Base-by-base conservation (phyloP, 2,888 invertebrate species). In the Tryphoninae sp. region DNA sequence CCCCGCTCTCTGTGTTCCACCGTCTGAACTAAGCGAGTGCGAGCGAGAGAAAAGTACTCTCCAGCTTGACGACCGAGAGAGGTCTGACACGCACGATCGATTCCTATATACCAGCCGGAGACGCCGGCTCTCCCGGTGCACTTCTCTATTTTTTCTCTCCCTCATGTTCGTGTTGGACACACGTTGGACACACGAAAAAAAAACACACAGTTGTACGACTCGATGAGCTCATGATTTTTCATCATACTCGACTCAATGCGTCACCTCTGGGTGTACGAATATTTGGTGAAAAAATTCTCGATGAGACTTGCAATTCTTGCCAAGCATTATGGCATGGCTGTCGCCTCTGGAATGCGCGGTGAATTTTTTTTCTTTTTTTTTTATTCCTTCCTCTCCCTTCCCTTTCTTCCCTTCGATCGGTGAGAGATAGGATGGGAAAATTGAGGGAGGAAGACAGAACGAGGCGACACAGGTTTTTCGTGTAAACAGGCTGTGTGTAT, bases 31-130 rank as follows among this genome's bases (percentile, higher is more conserved):
- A 59, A 40, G 81, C 49, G 72, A 55, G 69, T 65, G 64, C 61
- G 61, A 78, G 65, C 58, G 71, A 22, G 80, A 65, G 65, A 62
- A 61, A 64, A 58, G 58, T 84, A 80, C 85, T 85, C 85, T 86
- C 62, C 85, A 86, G 88, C 88, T 88, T 87, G 89, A 89, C 89
- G 87, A 89, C 88, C 79, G 87, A 85, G 84, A 83, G 85, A 83
- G 85, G 86, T 86, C 89, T 86, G 88, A 89, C 88, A 87, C 87
- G 86, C 88, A 85, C 89, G 87, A 89, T 89, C 89, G 90, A 90
- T 90, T 79, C 86, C 81, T 73, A 78, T 85, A 76, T 19, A 67
- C 76, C 61, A 69, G 71, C 82, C 81, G 81, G 45, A 81, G 80
- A 84, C 84, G 84, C 84, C 84, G 84, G 82, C 72, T 79, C 78